A percentile compares a stretch with the other conserved stretches of the same genome.
Conservation (phyloP, 2,888 invertebrate species). For the Sinelater perroti region DNA sequence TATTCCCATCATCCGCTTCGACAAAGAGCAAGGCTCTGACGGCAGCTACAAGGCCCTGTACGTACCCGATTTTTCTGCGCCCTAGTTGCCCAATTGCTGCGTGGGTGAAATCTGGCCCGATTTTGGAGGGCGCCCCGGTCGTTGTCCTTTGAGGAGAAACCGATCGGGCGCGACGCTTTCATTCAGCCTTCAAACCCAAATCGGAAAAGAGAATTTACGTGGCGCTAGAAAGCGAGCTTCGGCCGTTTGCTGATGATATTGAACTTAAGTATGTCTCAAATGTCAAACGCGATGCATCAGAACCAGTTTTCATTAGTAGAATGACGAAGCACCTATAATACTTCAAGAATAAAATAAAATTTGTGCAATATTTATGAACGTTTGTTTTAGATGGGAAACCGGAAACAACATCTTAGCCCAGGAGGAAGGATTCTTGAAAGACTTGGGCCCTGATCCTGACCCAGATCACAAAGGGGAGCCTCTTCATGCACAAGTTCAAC, state of each 20-base stretch:
- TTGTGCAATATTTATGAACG: no score
- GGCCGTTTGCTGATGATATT: neutral
- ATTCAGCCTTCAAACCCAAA: neutral
- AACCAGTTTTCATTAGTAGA: slow-evolving; percentile 1
- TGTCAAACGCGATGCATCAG: neutral
- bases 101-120: slow-evolving; percentile 5
- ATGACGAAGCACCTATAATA: neutral
- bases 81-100: no score
- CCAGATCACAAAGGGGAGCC: slow-evolving; percentile 65
- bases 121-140: neutral
- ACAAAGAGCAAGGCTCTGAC: slow-evolving; percentile 83
- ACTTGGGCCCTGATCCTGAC: slow-evolving; percentile 61
- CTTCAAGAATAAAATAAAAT: no score
- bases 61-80: no score
- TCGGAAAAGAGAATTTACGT: neutral
- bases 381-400: slow-evolving; percentile 75
- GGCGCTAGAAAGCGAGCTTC: neutral
- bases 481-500: slow-evolving; percentile 76
- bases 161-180: no score
- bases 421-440: slow-evolving; percentile 80
- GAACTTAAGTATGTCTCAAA: neutral
- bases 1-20: slow-evolving; percentile 82
- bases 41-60: slow-evolving; percentile 85
- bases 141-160: slow-evolving; percentile 5
- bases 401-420: slow-evolving; percentile 83